Evolutionary conservation across 2,113 vertebrate genomes (phyloP).

Genomic region (Malaclemys terrapin): DNA sequence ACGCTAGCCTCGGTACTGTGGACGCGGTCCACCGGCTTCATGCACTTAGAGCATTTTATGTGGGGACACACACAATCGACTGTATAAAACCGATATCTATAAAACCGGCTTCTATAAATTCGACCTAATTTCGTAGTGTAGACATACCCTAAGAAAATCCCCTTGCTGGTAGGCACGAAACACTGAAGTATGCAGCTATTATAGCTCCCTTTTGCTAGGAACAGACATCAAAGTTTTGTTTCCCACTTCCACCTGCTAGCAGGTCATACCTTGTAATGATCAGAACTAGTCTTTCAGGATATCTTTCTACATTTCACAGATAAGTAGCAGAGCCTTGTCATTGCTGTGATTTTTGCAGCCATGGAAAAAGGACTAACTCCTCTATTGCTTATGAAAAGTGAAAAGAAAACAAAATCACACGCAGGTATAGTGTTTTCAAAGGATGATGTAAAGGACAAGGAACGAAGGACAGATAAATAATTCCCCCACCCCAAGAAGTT

Average conservation of each 20-base stretch:
- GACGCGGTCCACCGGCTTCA: no score
- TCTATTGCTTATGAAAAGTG: not conserved
- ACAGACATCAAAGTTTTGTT: rapidly evolving
- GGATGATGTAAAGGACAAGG: not conserved
- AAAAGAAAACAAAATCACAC: not conserved
- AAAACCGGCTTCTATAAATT: no score
- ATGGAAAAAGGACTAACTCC: not conserved
- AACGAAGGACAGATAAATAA: not conserved
- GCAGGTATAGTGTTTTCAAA: not conserved
- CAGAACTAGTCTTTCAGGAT: not conserved
- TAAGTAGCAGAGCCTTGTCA: not conserved
- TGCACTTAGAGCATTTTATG: no score
- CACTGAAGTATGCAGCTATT: not conserved
- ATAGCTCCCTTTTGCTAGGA: rapidly evolving
- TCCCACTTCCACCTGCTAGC: not conserved
- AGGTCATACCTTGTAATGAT: not conserved
- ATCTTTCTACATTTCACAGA: not conserved
- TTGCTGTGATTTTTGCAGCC: not conserved
- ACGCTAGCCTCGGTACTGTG: no score
- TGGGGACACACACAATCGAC: no score
- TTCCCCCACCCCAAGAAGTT: rapidly evolving
- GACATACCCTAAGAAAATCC: not conserved
- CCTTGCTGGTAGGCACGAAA: constrained; percentile 6
- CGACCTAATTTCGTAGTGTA: no score
- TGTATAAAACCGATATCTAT: no score